These are phyloP conservation scores for Polypedilum vanderplanki DNA, from an alignment of 1,140 invertebrate genomes.

Conservation along the genomic window DNA sequence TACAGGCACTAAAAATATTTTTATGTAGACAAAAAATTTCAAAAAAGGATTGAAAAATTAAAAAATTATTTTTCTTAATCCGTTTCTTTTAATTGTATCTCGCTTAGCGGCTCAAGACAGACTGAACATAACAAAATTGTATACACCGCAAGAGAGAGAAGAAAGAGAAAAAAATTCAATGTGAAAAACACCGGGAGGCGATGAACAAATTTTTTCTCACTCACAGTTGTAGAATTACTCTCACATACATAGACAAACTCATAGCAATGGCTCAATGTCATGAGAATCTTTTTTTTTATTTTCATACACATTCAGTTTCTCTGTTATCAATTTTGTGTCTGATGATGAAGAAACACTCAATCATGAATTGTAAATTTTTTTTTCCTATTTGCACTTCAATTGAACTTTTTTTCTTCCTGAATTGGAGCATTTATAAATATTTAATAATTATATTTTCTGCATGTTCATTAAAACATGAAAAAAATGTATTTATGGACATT, in stretches of 20 bases:
- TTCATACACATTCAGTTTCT: not conserved
- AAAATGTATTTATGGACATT: too few species aligned
- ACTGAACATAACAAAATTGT: not conserved
- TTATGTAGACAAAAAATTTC: too few species aligned
- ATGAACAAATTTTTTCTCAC: constrained; percentile 6
- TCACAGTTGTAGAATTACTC: not conserved
- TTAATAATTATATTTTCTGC: too few species aligned
- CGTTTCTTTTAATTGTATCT: not conserved
- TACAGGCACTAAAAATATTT: too few species aligned
- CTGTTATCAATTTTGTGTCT: not conserved
- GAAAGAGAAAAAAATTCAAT: not conserved
- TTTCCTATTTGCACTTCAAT: too few species aligned
- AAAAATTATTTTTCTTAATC: not conserved
- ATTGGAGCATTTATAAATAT: too few species aligned
- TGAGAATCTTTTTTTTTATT: not conserved
- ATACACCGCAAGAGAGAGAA: not conserved
- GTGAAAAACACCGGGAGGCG: not conserved
- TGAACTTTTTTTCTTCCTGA: too few species aligned
- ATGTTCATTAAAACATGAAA: too few species aligned
- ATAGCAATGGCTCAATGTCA: not conserved
- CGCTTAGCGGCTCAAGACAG: constrained; percentile 8
- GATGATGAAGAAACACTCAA: not conserved
- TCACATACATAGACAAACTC: not conserved
- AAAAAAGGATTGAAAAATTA: not conserved
- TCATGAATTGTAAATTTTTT: too few species aligned